Evolutionary conservation across 2,888 invertebrate species (phyloP).

Genomic region (Nymphalis c-album): DNA sequence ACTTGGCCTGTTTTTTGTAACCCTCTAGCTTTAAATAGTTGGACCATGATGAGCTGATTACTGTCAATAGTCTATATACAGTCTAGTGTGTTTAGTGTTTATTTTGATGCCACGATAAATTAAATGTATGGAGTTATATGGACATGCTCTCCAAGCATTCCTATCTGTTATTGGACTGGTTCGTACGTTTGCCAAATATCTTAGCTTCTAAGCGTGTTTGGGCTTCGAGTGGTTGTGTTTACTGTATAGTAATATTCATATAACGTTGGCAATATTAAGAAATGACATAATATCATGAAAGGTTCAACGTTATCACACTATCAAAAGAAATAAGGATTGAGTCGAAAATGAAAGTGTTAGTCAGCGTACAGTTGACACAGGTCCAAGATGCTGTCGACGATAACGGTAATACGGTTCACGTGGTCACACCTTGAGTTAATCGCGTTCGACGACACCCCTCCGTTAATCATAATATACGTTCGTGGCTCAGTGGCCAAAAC

Average conservation of each 20-base stretch:
- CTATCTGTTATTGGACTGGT: conserved; percentile 20
- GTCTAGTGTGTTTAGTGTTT: conserved; percentile 1
- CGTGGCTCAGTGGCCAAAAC: conserved; percentile 41
- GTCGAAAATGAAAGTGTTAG: conserved; percentile 66
- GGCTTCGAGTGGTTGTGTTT: conserved; percentile 11
- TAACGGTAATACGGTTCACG: conserved; percentile 70
- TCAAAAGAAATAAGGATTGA: conserved; percentile 14
- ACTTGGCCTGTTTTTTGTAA: too few species aligned
- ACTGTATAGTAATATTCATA: not conserved
- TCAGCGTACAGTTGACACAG: conserved; percentile 67
- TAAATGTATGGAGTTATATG: conserved; percentile 23
- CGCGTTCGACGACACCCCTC: conserved; percentile 58
- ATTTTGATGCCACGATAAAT: conserved; percentile 18
- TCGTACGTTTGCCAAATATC: conserved; percentile 17
- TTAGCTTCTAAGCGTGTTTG: conserved; percentile 17
- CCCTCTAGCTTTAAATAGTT: not conserved
- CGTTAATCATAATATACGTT: conserved; percentile 56
- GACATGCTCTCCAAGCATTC: conserved; percentile 14
- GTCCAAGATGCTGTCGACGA: conserved; percentile 78
- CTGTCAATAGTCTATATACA: not conserved
- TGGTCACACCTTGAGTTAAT: conserved; percentile 55
- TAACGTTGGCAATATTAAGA: not conserved
- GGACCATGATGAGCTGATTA: not conserved
- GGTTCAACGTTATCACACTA: not conserved
- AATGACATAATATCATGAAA: not conserved